Base-by-base conservation (phyloP, 2,888 invertebrate genomes). In the Atherix ibis region DNA sequence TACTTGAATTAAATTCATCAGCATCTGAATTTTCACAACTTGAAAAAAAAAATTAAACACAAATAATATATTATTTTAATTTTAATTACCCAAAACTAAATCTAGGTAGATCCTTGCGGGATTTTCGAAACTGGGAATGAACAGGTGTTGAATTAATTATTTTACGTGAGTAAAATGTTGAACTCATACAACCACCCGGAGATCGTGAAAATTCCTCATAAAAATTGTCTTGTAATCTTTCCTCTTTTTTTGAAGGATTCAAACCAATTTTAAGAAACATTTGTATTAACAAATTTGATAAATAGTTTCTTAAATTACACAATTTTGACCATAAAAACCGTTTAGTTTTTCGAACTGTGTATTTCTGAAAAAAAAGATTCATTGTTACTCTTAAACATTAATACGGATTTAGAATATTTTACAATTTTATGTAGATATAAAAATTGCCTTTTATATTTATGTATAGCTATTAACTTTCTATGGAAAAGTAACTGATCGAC, bases 401-500 rank as follows among this genome's bases (percentile, higher is more conserved):
- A 22, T 22, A 10, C 22, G 10, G 1, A 18, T 15, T 26, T 17
- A 5, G 36, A 25, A 35, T 26, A 10, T 17, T 47, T 37, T 49
- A 58, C 59, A 41, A 54, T 39, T 38, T 48, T 48, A 32, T 49
- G 47, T 9, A 58, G 29, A 26, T 46, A 39, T 39, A 36, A 48
- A 51, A 50, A 60, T 35, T 43, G 54, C 45, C 46, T 48, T 35
- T 56, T 48, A 10, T 44, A 46, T 32, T 52, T 48, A 34, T 50
- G 45, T 39, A 58, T 44, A 34, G 40, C 37, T 6, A 45, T 36
- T 19, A 59, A 43, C 34, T 43, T 52, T 29, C 49, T 62, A 42
- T 65, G 54, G 6, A 55, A 47, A 4, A 74, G 48, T 9, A 73
- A 49, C 35, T 68, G 56, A 32, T 65, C 61, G 3, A 67, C 67